Base-by-base conservation (phyloP, 2,888 invertebrate species). In the Schizaphis graminum region DNA sequence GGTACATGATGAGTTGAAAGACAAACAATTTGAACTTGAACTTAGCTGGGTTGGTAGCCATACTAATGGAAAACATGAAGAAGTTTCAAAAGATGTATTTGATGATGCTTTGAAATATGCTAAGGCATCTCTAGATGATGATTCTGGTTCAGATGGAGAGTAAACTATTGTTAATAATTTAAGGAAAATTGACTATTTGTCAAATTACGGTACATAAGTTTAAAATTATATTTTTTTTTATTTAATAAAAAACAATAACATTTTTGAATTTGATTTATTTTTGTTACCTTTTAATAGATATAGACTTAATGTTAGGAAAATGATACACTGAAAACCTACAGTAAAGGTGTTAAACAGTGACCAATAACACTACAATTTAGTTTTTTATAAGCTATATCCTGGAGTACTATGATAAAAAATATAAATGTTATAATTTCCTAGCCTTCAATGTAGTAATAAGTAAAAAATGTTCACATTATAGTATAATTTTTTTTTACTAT, bases 1-100 rank as follows among this genome's bases (percentile, higher is more conserved):
- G 91, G 98, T 98, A 2, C 98, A 98, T 95, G 98, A 98, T 96
- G 98, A 99, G 96, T 96, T 99, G 11, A 99, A 99, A 96, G 98
- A 99, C 96, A 98, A 99, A 96, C 97, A 98, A 95, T 99, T 99
- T 96, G 99, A 99, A 95, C 96, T 99, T 95, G 99, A 99, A 96
- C 97, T 99, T 95, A 98, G 99, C 93, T 98, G 99, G 98, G 98
- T 99, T 28, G 98, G 98, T 92, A 97, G 97, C 95, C 97, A 97
- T 94, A 97, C 97, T 0, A 96, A 97, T 35, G 99, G 99, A 0
- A 96, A 96, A 93, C 99, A 99, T 96, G 97, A 98, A 95, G 96
- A 97, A 94, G 98, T 99, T 28, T 98, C 99, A 0, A 96, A 97
- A 2, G 97, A 97, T 85, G 96, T 98, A 0, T 98, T 97, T 95